A percentile compares a stretch with the other conserved stretches of the same genome.
Evolutionary conservation across 2,113 vertebrate genomes (phyloP).

Genomic region (Zingel zingel): DNA sequence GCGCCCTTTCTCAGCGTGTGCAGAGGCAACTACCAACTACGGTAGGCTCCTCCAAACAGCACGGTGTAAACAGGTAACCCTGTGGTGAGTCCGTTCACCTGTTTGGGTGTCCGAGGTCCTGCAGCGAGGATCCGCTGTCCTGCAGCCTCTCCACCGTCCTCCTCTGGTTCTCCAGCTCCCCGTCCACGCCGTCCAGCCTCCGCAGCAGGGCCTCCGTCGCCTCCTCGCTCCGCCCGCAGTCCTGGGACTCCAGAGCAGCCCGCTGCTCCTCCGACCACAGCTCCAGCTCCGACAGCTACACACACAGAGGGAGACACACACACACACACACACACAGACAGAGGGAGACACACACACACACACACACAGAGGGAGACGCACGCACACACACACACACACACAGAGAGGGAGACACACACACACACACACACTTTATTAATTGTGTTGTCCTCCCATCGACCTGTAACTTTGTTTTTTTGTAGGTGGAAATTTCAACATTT

Average conservation of each 20-base stretch:
- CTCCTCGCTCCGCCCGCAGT: slow-evolving; percentile 89
- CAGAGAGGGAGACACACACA: too few relatives aligned
- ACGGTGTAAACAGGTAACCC: too few relatives aligned
- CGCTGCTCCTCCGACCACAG: slow-evolving; percentile 87
- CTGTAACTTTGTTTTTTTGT: too few relatives aligned
- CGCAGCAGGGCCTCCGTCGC: slow-evolving; percentile 83
- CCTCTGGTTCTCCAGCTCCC: slow-evolving; percentile 87
- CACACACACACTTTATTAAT: too few relatives aligned
- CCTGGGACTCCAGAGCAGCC: slow-evolving; percentile 79
- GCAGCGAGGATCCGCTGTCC: slow-evolving; percentile 81
- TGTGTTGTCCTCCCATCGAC: too few relatives aligned
- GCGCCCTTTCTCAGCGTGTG: too few relatives aligned
- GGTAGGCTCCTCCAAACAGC: too few relatives aligned
- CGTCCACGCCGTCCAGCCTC: slow-evolving; percentile 85
- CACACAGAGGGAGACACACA: slow-evolving; percentile 2
- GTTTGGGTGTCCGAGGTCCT: slow-evolving; percentile 82
- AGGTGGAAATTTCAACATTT: too few relatives aligned
- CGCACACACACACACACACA: too few relatives aligned
- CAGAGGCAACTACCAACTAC: too few relatives aligned
- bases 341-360: too few relatives aligned
- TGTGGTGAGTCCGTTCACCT: slow-evolving; percentile 68
- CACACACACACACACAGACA: background rate
- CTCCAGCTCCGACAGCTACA: slow-evolving; percentile 88
- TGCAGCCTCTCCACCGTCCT: slow-evolving; percentile 77
- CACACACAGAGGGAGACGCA: too few relatives aligned